A percentile compares a stretch with the other conserved stretches of the same genome.
phyloP scores from a whole-genome alignment of 2,888 invertebrate species.

The Argyra leucocephala region DNA sequence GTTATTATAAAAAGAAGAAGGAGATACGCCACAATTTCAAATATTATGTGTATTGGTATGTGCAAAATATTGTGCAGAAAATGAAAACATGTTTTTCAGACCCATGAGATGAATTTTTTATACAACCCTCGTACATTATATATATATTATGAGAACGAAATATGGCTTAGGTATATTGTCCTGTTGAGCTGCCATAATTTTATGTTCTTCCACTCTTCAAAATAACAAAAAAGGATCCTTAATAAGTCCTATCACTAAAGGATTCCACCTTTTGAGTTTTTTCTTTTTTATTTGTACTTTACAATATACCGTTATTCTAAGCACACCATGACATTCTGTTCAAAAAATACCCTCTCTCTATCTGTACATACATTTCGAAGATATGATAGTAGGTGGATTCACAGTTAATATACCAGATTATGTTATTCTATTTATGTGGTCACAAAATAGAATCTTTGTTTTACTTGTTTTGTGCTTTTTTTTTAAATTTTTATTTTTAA shows the following conservation, averaged over 20 bases:
- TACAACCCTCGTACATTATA: too few species aligned
- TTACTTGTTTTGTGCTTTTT: too few species aligned
- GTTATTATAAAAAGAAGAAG: too few species aligned
- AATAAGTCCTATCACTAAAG: not conserved
- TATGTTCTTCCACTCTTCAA: not conserved
- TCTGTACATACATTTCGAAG: too few species aligned
- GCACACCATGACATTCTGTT: not conserved
- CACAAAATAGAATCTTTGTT: not conserved
- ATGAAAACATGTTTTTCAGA: too few species aligned
- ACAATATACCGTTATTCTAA: not conserved
- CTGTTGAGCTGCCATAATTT: not conserved
- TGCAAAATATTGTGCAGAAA: too few species aligned
- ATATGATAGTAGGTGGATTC: too few species aligned
- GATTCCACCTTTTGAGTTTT: not conserved
- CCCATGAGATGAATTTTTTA: too few species aligned
- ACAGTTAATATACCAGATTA: not conserved
- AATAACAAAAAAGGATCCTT: not conserved
- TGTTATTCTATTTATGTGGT: not conserved
- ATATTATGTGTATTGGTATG: too few species aligned
- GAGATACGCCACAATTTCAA: too few species aligned
- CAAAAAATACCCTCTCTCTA: not conserved
- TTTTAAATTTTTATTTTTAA: too few species aligned
- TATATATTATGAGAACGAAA: not conserved
- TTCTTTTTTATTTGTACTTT: not conserved
- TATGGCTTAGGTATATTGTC: not conserved